phyloP scores from a whole-genome alignment of 2,113 vertebrate species.

The Pseudorasbora parva region DNA sequence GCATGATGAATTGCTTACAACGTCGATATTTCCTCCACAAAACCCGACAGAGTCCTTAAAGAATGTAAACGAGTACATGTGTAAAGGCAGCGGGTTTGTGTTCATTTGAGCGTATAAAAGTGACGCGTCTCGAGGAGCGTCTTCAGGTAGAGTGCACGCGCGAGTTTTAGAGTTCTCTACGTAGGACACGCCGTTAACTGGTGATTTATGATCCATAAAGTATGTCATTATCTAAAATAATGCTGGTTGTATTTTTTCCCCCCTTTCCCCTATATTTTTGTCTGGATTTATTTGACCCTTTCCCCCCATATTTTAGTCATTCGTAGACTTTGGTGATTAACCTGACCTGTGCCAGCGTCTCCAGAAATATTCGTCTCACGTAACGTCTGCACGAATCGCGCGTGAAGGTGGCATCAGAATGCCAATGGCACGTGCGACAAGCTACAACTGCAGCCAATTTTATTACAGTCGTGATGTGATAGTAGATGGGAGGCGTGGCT shows the following conservation, averaged over 20 bases:
- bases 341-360: not conserved
- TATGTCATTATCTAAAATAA: not conserved
- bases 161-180: not conserved
- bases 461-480: conserved; percentile 40
- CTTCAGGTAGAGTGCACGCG: not conserved
- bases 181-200: not conserved
- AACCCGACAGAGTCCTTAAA: not conserved
- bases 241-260: not conserved
- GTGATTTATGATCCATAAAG: not conserved
- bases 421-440: conserved; percentile 40
- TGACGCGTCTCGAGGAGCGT: conserved; percentile 27
- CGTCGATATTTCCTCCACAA: conserved; percentile 36
- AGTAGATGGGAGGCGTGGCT: conserved; percentile 46
- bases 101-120: conserved; percentile 21
- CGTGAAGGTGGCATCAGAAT: conserved; percentile 43
- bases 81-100: conserved; percentile 12
- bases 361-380: conserved; percentile 45
- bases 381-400: conserved; percentile 34
- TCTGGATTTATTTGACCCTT: too few species aligned
- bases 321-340: not conserved
- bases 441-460: conserved; percentile 47
- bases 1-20: conserved; percentile 62
- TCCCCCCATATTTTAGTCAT: not conserved
- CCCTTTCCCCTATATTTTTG: too few species aligned
- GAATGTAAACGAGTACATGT: not conserved